Evolutionary conservation across 2,113 vertebrate genomes (phyloP), one percentile per base, ranked within the genome.

Genomic region (Zosterops borbonicus): DNA sequence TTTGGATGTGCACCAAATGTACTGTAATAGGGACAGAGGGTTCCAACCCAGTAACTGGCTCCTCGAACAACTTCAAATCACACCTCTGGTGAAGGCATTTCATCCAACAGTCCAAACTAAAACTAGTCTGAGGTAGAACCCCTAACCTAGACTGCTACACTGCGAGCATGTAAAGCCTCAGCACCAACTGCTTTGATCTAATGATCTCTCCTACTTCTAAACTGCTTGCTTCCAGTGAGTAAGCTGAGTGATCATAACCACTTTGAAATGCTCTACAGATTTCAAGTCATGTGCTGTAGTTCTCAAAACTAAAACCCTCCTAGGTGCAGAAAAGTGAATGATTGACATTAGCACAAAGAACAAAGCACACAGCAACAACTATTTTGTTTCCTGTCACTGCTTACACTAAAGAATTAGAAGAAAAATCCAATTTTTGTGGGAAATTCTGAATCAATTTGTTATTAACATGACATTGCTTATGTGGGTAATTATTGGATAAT

Each of bases 301-400:
- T 90, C 84, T 79, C 77, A 87, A 81, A 92, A 89, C 70, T 79
- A 83, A 84, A 93, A 91, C 50, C 55, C 21, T 92, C 65, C 41
- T 52, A 91, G 60, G 44, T 91, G 41, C 69, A 74, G 63, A 87
- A 80, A 80, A 92, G 39, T 16, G 56, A 95, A 42, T 83, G 89
- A 97, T 59, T 95, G 94, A 95, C 93, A 69, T 53, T 65, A 22
- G 8, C 46, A 91, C 63, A 87, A 91, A 95, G 92, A 95, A 94
- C 80, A 91, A 96, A 93, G 92, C 79, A 93, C 53, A 90, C 22
- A 59, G 73, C 55, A 95, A 91, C 58, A 95, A 93, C 91, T 91
- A 35, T 88, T 95, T 96, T 90, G 63, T 82, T 92, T 95, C 49
- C 67, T 87, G 87, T 74, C 84, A 80, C 55, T 63, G 53, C 79